Evolutionary conservation across 2,888 invertebrate genomes (phyloP), one percentile per base, ranked within the genome.

Genomic region (Torymus tubicola): DNA sequence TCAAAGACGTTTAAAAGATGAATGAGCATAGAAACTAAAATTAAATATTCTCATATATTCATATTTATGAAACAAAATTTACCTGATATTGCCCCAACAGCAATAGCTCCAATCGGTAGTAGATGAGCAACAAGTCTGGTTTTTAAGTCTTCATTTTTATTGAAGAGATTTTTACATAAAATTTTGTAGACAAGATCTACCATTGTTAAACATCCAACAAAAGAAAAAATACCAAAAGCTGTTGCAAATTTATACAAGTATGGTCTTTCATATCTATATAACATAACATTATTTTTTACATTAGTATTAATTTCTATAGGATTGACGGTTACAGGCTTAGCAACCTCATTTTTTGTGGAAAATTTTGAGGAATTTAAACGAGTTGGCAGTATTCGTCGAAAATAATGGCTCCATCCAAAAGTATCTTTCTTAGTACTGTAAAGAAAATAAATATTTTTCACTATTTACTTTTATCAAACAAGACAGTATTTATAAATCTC

Each of bases 251-350:
- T 81, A 14, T 18, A 81, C 1, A 80, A 11, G 8, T 10, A 68
- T 16, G 78, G 69, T 24, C 64, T 81, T 12, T 84, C 83, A 78
- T 50, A 81, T 80, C 69, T 82, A 16, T 78, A 84, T 21, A 84
- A 53, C 16, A 84, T 69, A 31, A 84, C 83, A 77, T 84, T 84
- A 65, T 84, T 84, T 14, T 12, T 21, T 18, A 82, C 57, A 13
- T 83, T 84, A 12, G 75, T 83, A 21, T 83, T 81, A 5, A 58
- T 3, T 11, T 57, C 53, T 16, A 71, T n/a, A 14, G 65, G 67
- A 58, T 77, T 74, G 2, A 55, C 31, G 24, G 24, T 8, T 31
- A 2, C 31, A 31, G 1, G 31, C 4, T 5, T 2, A 5, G 31
- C 31, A 31, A 31, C 31, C 31, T 31, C 31, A 21, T 10, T 53